Percentiles rank a stretch among this genome's conserved stretches.
These are phyloP conservation scores for Parus major DNA, from an alignment of 2,113 vertebrate species.

Conservation along the genomic window DNA sequence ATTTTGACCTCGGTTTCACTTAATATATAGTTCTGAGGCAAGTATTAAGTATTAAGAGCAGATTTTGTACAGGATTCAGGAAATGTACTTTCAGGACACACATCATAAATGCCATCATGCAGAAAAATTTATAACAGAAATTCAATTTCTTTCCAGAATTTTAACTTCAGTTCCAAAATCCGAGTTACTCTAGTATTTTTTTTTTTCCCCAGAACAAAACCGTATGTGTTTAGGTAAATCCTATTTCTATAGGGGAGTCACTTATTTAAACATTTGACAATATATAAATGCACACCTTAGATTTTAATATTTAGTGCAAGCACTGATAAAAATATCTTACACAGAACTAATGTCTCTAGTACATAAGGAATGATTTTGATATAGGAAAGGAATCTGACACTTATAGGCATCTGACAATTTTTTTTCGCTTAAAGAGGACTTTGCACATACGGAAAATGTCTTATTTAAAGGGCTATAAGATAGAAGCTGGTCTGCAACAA, in stretches of 20 bases:
- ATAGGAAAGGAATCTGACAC: background rate
- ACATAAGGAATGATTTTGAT: background rate
- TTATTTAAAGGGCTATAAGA: background rate
- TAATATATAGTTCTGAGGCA: background rate
- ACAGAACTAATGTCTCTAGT: background rate
- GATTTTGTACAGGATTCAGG: background rate
- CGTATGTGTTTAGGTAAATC: background rate
- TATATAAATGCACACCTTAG: background rate
- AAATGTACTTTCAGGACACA: background rate
- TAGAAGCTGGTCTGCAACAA: background rate
- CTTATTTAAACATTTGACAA: background rate
- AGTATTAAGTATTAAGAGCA: background rate
- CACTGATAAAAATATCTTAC: background rate
- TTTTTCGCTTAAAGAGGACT: background rate
- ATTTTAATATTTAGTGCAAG: background rate
- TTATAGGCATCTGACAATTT: background rate
- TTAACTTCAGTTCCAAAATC: background rate
- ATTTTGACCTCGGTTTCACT: background rate
- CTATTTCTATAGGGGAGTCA: accelerated
- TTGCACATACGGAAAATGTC: background rate
- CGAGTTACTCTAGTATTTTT: background rate
- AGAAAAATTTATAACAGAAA: background rate
- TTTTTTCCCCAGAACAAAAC: background rate
- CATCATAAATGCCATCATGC: accelerated
- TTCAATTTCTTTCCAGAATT: background rate